A percentile compares a stretch with the other conserved stretches of the same genome.
Evolutionary conservation across 1,140 invertebrate species (phyloP).

Genomic region (Drosophila quadrilineata): DNA sequence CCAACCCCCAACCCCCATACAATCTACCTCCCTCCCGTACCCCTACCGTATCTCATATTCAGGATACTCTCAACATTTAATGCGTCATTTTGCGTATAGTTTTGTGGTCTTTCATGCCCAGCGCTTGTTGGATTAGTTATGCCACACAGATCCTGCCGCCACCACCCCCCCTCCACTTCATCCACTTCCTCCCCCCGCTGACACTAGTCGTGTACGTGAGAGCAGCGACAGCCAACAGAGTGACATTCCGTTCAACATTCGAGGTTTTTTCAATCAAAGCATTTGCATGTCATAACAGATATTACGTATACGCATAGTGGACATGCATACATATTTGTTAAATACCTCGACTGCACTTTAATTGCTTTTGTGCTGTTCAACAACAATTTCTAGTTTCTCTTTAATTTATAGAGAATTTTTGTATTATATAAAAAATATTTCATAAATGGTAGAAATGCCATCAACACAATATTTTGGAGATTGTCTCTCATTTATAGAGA

Average conservation of each 20-base stretch:
- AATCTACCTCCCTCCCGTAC: neutral
- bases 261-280: constrained; percentile 1
- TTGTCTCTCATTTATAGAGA: no score
- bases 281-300: neutral
- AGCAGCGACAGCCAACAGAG: neutral
- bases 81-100: constrained; percentile 41
- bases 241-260: neutral
- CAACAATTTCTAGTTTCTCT: no score
- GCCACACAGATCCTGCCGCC: neutral
- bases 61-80: constrained; percentile 16
- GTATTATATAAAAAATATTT: no score
- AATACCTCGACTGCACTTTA: no score
- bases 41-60: neutral
- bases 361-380: no score
- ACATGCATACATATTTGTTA: neutral
- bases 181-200: no score
- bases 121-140: neutral
- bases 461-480: no score
- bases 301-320: neutral
- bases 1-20: neutral
- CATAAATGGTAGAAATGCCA: no score
- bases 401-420: no score
- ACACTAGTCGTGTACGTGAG: no score
- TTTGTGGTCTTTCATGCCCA: constrained; percentile 16
- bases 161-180: no score